Evolutionary conservation across 2,113 vertebrate genomes (phyloP).

Genomic region (Mystacornis crossleyi): DNA sequence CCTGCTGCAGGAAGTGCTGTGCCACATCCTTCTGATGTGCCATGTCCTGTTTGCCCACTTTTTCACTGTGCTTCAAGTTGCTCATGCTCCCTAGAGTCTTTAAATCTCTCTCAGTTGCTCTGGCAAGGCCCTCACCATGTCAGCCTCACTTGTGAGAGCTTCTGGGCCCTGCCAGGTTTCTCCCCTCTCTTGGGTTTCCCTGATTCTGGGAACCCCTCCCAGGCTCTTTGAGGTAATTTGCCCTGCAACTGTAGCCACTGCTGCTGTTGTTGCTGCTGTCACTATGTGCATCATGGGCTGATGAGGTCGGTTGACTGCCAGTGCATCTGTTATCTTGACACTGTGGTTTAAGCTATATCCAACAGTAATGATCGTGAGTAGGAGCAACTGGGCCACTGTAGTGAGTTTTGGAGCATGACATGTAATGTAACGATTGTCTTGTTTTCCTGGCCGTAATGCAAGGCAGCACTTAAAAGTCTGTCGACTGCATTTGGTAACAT

Average conservation of each 20-base stretch:
- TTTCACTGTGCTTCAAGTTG: background rate
- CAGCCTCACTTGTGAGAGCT: background rate
- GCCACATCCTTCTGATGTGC: background rate
- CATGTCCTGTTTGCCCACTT: background rate
- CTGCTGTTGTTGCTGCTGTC: background rate
- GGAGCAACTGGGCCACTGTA: background rate
- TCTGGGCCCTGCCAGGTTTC: background rate
- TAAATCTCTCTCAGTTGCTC: background rate
- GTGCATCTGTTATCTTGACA: background rate
- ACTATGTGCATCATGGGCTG: fast-evolving
- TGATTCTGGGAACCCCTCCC: background rate
- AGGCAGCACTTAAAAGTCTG: background rate
- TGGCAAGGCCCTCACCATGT: background rate
- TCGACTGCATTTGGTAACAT: background rate
- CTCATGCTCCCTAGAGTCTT: background rate
- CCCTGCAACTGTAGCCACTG: background rate
- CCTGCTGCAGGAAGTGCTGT: background rate
- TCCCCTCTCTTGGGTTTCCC: background rate
- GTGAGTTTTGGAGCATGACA: background rate
- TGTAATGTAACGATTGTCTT: background rate
- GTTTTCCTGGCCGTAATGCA: background rate
- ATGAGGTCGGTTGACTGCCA: background rate
- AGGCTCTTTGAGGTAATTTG: background rate
- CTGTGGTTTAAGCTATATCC: background rate
- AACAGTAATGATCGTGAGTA: background rate